Conservation (phyloP, 2,888 invertebrate species). For the Ennomos erosarius region DNA sequence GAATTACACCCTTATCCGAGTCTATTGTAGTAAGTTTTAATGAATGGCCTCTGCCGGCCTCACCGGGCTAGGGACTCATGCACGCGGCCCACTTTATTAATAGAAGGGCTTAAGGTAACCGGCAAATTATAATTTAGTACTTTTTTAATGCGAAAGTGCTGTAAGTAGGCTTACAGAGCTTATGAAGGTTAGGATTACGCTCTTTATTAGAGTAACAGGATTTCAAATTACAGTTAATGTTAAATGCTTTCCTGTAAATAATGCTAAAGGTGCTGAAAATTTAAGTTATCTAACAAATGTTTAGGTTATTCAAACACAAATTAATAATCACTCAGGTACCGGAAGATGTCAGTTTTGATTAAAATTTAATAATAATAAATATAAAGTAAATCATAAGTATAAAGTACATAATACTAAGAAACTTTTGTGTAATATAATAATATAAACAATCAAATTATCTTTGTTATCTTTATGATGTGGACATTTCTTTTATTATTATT, state of each 20-base stretch:
- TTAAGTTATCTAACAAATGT: neutral
- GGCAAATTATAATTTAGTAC: conserved; percentile 48
- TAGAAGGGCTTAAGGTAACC: conserved; percentile 39
- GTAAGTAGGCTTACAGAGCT: conserved; percentile 34
- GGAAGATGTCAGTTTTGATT: too few species aligned
- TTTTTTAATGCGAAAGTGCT: conserved; percentile 51
- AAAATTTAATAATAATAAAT: too few species aligned
- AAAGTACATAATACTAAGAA: too few species aligned
- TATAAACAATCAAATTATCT: too few species aligned
- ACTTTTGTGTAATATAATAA: too few species aligned
- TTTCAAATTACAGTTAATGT: conserved; percentile 2
- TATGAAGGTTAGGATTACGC: conserved; percentile 22
- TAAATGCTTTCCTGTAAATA: neutral
- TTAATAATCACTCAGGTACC: too few species aligned
- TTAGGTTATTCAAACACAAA: too few species aligned
- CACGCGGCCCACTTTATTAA: conserved; percentile 52
- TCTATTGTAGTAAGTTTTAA: conserved; percentile 75
- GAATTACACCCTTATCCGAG: conserved; percentile 74
- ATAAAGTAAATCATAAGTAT: too few species aligned
- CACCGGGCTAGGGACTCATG: conserved; percentile 41
- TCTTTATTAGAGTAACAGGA: conserved; percentile 4
- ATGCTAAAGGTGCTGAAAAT: neutral
- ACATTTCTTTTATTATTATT: too few species aligned
- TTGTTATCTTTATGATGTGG: too few species aligned
- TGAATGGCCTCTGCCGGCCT: conserved; percentile 60